These are phyloP conservation scores for Indicator indicator DNA, from an alignment of 2,113 vertebrate species.

Conservation along the genomic window DNA sequence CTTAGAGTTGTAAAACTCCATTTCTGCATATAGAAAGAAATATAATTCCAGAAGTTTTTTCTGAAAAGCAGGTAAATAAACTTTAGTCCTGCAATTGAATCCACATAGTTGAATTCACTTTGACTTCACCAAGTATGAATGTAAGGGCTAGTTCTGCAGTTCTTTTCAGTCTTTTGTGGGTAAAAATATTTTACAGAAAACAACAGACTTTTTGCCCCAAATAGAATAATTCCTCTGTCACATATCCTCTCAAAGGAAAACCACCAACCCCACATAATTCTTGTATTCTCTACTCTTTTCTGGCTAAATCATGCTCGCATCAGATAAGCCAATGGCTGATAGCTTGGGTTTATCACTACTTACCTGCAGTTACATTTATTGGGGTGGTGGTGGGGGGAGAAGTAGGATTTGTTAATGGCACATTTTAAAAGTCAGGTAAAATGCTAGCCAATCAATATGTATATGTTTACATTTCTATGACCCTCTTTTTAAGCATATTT, in stretches of 20 bases:
- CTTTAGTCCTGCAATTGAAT: background rate
- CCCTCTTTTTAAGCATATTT: background rate
- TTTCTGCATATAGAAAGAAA: slow-evolving; percentile 30
- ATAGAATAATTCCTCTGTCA: background rate
- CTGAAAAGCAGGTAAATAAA: slow-evolving; percentile 12
- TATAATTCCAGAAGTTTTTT: slow-evolving; percentile 42
- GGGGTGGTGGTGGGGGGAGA: no score
- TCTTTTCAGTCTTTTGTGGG: background rate
- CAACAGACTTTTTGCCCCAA: background rate
- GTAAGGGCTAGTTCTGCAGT: slow-evolving; percentile 1
- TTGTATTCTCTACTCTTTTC: background rate
- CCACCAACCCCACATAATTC: background rate
- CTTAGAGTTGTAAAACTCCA: slow-evolving; percentile 20
- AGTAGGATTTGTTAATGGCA: background rate
- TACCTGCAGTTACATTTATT: background rate
- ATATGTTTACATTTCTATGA: background rate
- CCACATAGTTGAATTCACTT: slow-evolving; percentile 4
- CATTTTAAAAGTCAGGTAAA: background rate
- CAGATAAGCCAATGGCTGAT: background rate
- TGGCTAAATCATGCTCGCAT: slow-evolving; percentile 24
- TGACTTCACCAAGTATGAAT: slow-evolving; percentile 11
- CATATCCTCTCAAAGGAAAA: slow-evolving; percentile 32
- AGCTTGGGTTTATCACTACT: background rate
- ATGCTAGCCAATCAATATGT: background rate
- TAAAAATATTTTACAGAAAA: background rate